phyloP scores from a whole-genome alignment of 2,888 invertebrate genomes.

The Petrolisthes cinctipes region DNA sequence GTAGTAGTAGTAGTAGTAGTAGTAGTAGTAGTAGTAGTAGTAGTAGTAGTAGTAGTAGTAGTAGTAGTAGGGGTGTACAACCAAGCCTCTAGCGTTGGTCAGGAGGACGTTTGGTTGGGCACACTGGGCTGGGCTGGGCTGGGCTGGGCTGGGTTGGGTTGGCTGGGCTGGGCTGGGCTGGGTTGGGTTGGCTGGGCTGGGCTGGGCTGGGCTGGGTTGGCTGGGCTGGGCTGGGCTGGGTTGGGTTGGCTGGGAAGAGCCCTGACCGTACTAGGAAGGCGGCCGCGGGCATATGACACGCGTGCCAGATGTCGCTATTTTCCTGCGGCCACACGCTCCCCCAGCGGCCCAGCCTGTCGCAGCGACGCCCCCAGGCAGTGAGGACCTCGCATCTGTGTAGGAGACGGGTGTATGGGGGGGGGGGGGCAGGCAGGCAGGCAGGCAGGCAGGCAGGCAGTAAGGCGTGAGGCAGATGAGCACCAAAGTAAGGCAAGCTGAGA shows the following conservation, averaged over 20 bases:
- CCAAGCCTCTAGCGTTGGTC: background rate
- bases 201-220: background rate
- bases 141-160: slow-evolving; percentile 2
- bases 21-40: no score
- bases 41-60: background rate
- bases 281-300: slow-evolving; percentile 41
- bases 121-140: slow-evolving; percentile 4
- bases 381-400: slow-evolving; percentile 28
- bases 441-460: background rate
- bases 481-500: background rate
- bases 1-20: no score
- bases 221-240: background rate
- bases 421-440: background rate
- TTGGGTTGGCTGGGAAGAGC: slow-evolving; percentile 36
- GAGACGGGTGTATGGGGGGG: background rate
- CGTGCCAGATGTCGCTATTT: slow-evolving; percentile 57
- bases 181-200: no score
- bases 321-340: slow-evolving; percentile 43
- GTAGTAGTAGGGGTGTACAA: background rate
- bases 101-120: background rate
- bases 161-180: background rate
- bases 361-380: slow-evolving; percentile 17
- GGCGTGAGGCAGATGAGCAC: background rate
- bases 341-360: slow-evolving; percentile 38
- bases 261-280: slow-evolving; percentile 45